phyloP scores from a whole-genome alignment of 2,888 invertebrate species.

The Eupithecia centaureata region DNA sequence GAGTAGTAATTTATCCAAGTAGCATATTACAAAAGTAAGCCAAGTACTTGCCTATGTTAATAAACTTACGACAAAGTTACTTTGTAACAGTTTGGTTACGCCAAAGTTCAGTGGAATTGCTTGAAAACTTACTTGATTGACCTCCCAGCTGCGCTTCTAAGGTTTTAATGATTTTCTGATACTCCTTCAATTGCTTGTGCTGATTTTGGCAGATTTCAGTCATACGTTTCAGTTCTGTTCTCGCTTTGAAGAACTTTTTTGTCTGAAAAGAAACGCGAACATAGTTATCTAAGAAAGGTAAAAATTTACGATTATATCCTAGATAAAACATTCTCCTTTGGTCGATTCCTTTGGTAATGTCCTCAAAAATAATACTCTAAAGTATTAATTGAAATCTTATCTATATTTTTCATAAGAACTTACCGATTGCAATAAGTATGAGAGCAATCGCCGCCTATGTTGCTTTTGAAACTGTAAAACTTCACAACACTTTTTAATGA shows the following conservation, averaged over 20 bases:
- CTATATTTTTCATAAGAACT: constrained; percentile 6
- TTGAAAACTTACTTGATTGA: constrained; percentile 57
- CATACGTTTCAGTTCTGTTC: constrained; percentile 73
- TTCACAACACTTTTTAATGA: constrained; percentile 76
- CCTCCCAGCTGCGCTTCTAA: constrained; percentile 64
- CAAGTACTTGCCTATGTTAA: not conserved
- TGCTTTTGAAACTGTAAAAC: constrained; percentile 79
- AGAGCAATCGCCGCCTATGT: constrained; percentile 74
- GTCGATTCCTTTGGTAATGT: not conserved
- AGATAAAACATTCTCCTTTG: constrained; percentile 18
- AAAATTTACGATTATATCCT: not conserved
- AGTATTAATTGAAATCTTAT: not conserved
- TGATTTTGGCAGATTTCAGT: constrained; percentile 74
- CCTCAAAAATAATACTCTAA: not conserved
- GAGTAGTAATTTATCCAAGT: not conserved
- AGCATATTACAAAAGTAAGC: not conserved
- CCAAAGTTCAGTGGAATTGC: constrained; percentile 14
- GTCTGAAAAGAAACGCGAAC: constrained; percentile 58
- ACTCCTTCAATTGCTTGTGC: constrained; percentile 72
- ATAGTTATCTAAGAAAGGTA: not conserved
- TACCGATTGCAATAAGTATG: constrained; percentile 80
- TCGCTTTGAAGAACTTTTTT: constrained; percentile 73
- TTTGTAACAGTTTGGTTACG: constrained; percentile 5
- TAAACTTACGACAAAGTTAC: not conserved
- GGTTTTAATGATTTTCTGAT: constrained; percentile 67